Conservation (phyloP, 37 sponge, comb jelly and placozoan genomes). For the Ianthella basta region DNA sequence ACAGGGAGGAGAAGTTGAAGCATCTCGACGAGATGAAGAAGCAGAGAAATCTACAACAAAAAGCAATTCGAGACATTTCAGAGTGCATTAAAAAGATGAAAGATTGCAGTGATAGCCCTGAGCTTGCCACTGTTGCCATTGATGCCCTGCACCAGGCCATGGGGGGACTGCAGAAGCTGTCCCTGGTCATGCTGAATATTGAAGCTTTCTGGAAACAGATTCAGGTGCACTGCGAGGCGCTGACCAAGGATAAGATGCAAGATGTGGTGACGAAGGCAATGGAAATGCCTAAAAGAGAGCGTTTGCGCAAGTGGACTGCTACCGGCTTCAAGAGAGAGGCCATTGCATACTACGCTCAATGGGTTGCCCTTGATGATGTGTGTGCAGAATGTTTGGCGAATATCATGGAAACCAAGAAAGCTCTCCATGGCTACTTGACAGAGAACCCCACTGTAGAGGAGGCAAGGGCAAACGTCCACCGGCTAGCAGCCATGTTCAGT, state of each 20-base stretch:
- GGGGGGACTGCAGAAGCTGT: slow-evolving; percentile 49
- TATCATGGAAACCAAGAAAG: slow-evolving; percentile 54
- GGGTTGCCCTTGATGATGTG: slow-evolving; percentile 71
- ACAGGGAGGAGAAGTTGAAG: slow-evolving; percentile 18
- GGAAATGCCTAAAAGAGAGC: slow-evolving; percentile 35
- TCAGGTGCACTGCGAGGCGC: slow-evolving; percentile 48
- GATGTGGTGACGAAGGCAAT: slow-evolving; percentile 40
- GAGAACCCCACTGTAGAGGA: slow-evolving; percentile 62
- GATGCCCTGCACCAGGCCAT: slow-evolving; percentile 59
- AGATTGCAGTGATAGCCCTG: slow-evolving; percentile 24
- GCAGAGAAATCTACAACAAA: slow-evolving; percentile 7
- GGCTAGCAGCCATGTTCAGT: slow-evolving; percentile 30
- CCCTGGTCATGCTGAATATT: slow-evolving; percentile 63
- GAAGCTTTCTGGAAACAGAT: slow-evolving; percentile 67
- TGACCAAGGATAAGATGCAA: slow-evolving; percentile 32
- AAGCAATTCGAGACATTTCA: slow-evolving; percentile 26
- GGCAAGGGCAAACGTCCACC: slow-evolving; percentile 27
- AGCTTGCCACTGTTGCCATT: slow-evolving; percentile 35
- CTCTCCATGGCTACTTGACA: slow-evolving; percentile 53
- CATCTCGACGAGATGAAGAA: slow-evolving; percentile 26
- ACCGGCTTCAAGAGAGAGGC: slow-evolving; percentile 47
- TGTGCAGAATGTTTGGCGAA: slow-evolving; percentile 40
- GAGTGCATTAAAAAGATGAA: slow-evolving; percentile 25
- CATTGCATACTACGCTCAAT: slow-evolving; percentile 46
- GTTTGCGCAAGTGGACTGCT: slow-evolving; percentile 49